Percentiles rank a stretch among this genome's conserved stretches.
Evolutionary conservation across 2,797 vertebrate species (phyloP).

Genomic region (Botia almorhae): DNA sequence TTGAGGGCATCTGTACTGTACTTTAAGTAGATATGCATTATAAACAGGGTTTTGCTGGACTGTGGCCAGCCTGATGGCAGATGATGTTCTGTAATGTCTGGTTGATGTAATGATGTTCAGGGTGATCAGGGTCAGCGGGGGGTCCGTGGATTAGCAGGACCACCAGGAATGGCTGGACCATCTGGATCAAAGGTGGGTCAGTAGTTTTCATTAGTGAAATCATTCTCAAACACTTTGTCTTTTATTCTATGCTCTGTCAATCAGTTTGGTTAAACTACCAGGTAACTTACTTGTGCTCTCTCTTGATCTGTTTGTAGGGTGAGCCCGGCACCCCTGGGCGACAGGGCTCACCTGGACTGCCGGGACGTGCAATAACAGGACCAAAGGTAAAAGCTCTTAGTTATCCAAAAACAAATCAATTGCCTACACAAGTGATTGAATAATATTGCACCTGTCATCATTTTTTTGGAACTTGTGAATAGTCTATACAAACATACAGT

Average conservation of each 20-base stretch:
- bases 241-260: neutral
- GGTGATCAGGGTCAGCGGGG: constrained; percentile 90
- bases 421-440: too few relatives aligned
- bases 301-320: constrained; percentile 73
- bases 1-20: neutral
- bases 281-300: neutral
- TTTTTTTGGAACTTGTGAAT: neutral
- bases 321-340: constrained; percentile 85
- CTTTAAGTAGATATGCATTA: too few relatives aligned
- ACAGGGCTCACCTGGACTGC: constrained; percentile 80
- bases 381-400: constrained; percentile 79
- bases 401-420: neutral
- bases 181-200: constrained; percentile 83
- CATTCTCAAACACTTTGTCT: neutral
- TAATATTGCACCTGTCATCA: neutral
- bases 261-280: too few relatives aligned
- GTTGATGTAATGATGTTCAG: constrained; percentile 63
- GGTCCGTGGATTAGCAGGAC: constrained; percentile 83
- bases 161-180: constrained; percentile 82
- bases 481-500: neutral
- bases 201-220: neutral
- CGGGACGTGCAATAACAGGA: constrained; percentile 83
- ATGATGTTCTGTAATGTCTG: neutral
- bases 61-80: neutral
- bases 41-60: too few relatives aligned